Evolutionary conservation across 2,888 invertebrate species (phyloP).

Genomic region (Ichneumoninae sp.): DNA sequence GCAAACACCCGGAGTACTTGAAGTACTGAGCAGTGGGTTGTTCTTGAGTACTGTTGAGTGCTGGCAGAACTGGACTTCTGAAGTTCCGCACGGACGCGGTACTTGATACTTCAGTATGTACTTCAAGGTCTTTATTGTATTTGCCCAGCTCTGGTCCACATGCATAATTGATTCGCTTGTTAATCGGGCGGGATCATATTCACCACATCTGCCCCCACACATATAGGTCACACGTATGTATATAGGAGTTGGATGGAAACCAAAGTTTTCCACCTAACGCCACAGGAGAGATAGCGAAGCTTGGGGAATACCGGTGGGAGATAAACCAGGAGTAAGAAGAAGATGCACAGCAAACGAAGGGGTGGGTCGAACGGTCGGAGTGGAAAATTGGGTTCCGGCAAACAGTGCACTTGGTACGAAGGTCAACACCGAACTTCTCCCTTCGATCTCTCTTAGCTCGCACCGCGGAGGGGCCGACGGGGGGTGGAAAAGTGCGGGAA

Average conservation of each 20-base stretch:
- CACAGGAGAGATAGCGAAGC: conserved; percentile 36
- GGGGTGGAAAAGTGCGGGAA: conserved; percentile 15
- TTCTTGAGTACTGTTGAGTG: no score
- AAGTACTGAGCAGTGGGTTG: no score
- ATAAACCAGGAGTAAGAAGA: conserved; percentile 35
- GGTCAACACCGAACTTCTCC: conserved; percentile 68
- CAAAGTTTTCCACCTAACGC: conserved; percentile 48
- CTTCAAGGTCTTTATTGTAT: no score
- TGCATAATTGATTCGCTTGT: not conserved
- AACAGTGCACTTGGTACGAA: conserved; percentile 63
- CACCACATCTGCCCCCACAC: not conserved
- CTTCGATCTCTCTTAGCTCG: conserved; percentile 63
- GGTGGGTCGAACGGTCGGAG: conserved; percentile 50
- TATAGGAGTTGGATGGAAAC: conserved; percentile 1
- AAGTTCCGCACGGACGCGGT: no score
- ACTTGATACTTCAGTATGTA: no score
- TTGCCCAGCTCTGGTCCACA: not conserved
- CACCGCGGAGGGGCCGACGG: conserved; percentile 10
- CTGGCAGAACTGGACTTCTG: no score
- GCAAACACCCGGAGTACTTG: no score
- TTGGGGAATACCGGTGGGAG: conserved; percentile 22
- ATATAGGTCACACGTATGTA: not conserved
- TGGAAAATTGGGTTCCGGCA: conserved; percentile 70
- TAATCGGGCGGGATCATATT: not conserved
- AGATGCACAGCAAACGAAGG: conserved; percentile 21